Evolutionary conservation across 2,113 vertebrate genomes (phyloP).

Genomic region (Channa maculata): DNA sequence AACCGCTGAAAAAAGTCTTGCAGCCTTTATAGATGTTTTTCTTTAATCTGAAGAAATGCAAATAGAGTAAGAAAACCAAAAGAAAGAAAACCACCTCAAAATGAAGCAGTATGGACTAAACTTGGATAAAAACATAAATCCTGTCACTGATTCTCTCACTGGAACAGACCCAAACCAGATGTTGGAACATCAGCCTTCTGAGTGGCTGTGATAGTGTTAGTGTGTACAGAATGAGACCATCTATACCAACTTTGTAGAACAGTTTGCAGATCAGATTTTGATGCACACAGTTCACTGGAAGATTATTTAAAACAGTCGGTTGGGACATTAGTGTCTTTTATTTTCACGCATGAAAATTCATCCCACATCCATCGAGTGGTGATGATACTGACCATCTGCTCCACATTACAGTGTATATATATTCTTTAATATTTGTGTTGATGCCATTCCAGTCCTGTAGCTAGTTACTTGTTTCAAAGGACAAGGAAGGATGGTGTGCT

Average conservation of each 20-base stretch:
- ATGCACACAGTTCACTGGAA: background rate
- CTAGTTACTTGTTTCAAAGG: background rate
- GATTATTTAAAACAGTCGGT: background rate
- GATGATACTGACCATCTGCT: background rate
- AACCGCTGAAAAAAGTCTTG: too few species aligned
- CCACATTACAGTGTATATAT: background rate
- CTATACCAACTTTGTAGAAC: background rate
- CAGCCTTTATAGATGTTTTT: background rate
- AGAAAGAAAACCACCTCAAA: background rate
- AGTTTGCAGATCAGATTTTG: conserved; percentile 19
- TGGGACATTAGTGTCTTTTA: background rate
- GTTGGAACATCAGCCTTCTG: conserved; percentile 28
- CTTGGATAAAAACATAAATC: conserved; percentile 1
- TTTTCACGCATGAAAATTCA: conserved; percentile 5
- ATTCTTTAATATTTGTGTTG: background rate
- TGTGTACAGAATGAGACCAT: conserved; percentile 18
- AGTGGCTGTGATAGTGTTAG: conserved; percentile 1
- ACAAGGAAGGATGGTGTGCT: background rate
- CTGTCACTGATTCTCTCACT: conserved; percentile 11
- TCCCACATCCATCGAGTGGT: background rate
- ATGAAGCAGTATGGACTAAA: background rate
- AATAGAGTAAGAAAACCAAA: background rate
- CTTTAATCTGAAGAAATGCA: background rate
- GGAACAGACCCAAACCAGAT: conserved; percentile 45
- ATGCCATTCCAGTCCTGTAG: background rate